Percentiles rank a stretch among this genome's conserved stretches.
Conservation (phyloP, 2,113 vertebrate genomes). For the Ceyx margarethae region DNA sequence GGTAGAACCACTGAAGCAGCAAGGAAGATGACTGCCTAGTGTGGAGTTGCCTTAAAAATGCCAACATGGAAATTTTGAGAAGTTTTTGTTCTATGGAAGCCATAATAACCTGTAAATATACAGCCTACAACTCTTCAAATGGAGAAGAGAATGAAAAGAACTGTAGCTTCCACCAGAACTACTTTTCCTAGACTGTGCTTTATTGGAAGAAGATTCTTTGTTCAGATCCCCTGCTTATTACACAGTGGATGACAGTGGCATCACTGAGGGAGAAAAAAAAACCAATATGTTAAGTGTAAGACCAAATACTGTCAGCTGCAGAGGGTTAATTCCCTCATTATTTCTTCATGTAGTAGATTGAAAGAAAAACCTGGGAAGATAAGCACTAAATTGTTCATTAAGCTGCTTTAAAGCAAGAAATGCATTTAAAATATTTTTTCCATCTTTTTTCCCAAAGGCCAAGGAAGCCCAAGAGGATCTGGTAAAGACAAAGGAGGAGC, state of each 20-base stretch:
- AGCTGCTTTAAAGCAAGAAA: background rate
- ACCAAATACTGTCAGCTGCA: background rate
- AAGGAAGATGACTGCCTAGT: background rate
- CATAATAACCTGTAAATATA: background rate
- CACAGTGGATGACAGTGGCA: background rate
- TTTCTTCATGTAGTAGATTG: background rate
- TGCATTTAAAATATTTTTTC: background rate
- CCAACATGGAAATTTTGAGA: background rate
- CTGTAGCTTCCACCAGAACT: background rate
- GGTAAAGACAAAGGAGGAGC: constrained; percentile 89
- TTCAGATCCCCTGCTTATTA: background rate
- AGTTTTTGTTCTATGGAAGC: background rate
- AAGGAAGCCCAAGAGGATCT: constrained; percentile 87
- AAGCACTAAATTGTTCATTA: background rate
- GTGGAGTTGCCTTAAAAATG: background rate
- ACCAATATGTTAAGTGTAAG: background rate
- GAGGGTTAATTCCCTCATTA: background rate
- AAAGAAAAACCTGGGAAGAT: background rate
- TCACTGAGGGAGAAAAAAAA: background rate
- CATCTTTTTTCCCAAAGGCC: constrained; percentile 75
- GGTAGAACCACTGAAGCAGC: background rate
- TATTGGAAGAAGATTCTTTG: background rate
- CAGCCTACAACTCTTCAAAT: background rate
- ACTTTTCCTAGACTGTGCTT: background rate
- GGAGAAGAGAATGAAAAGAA: background rate